phyloP scores from a whole-genome alignment of 2,113 vertebrate genomes.

The Otocyon megalotis region DNA sequence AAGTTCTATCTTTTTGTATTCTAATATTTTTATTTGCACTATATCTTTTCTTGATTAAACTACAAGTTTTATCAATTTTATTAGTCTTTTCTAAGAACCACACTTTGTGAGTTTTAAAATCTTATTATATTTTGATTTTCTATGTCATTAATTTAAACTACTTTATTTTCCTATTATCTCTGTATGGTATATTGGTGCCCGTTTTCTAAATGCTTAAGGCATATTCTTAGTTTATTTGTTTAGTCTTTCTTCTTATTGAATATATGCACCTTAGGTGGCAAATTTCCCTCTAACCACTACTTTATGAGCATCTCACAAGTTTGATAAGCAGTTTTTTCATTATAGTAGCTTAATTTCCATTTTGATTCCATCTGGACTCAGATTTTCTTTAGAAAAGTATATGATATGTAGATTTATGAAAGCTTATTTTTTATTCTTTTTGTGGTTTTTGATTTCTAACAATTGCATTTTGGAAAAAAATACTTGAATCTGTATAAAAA shows the following conservation, averaged over 20 bases:
- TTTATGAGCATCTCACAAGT: not conserved
- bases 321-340: not conserved
- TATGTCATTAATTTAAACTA: not conserved
- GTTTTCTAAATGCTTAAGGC: not conserved
- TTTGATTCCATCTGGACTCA: not conserved
- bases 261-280: not conserved
- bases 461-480: not conserved
- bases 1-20: not conserved
- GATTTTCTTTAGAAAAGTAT: not conserved
- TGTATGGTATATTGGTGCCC: not conserved
- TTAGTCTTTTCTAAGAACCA: not conserved
- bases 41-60: not conserved
- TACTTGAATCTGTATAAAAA: not conserved
- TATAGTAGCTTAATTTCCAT: not conserved
- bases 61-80: not conserved
- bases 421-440: not conserved
- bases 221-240: not conserved
- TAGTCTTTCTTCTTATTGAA: not conserved
- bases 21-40: not conserved
- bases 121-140: not conserved
- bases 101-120: not conserved
- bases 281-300: not conserved
- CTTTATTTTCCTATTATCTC: not conserved
- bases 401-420: not conserved
- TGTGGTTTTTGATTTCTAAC: not conserved